phyloP scores from a whole-genome alignment of 2,888 invertebrate genomes.

The Nomada ferruginata region DNA sequence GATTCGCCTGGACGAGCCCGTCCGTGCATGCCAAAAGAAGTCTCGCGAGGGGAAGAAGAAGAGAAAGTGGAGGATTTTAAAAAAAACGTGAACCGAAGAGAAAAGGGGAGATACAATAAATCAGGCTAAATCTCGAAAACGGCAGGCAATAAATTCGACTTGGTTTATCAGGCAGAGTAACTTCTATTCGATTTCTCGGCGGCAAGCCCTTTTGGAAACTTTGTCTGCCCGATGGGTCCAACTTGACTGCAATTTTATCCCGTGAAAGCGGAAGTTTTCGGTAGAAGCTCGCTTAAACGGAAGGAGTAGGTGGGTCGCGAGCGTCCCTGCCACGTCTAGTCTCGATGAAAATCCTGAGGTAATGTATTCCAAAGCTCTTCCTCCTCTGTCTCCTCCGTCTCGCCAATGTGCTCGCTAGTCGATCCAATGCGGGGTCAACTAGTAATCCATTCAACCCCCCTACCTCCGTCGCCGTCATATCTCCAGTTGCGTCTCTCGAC shows the following conservation, averaged over 20 bases:
- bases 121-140: conserved; percentile 53
- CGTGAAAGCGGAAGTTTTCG: conserved; percentile 60
- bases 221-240: conserved; percentile 47
- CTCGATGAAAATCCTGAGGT: conserved; percentile 73
- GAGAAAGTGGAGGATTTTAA: neutral
- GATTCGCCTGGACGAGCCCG: conserved; percentile 24
- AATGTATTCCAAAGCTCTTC: conserved; percentile 63
- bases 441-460: conserved; percentile 21
- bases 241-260: conserved; percentile 50
- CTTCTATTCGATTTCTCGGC: conserved; percentile 52
- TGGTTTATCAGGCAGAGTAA: conserved; percentile 57
- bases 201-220: conserved; percentile 54
- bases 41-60: neutral
- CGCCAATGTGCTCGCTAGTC: conserved; percentile 16
- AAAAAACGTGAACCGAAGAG: conserved; percentile 3
- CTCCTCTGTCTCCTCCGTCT: conserved; percentile 8
- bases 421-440: conserved; percentile 44
- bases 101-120: conserved; percentile 52
- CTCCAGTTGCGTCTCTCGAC: neutral
- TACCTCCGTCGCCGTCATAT: neutral
- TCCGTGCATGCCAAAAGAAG: conserved; percentile 27
- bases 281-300: conserved; percentile 53
- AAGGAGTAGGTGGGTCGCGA: conserved; percentile 17
- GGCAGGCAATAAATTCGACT: conserved; percentile 58
- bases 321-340: conserved; percentile 41